Evolutionary conservation across 2,113 vertebrate genomes (phyloP), one percentile per base, ranked within the genome.

Genomic region (Lontra canadensis): DNA sequence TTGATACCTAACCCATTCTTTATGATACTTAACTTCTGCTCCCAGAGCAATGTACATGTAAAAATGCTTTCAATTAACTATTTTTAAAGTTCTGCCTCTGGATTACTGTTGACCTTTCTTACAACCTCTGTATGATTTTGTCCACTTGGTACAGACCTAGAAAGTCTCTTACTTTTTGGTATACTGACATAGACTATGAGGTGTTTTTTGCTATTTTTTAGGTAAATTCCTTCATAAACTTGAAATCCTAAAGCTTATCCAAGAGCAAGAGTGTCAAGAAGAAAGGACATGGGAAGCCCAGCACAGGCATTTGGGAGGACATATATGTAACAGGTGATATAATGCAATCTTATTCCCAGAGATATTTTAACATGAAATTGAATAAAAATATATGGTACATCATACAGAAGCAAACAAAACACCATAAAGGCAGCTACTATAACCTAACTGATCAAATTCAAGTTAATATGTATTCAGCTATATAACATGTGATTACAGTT

Each of bases 1-100:
- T 74, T 67, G 52, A 29, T 47, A 42, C 63, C 86, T 88, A 92
- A 57, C 74, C 26, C 36, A 10, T 95, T 86, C 34, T 90, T 81
- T 59, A 81, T 10, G 78, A 25, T 36, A 39, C 18, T 96, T 94
- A 67, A 67, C 73, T 93, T 91, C 34, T 82, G 90, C 39, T 96
- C 13, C 79, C 18, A 57, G 15, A 94, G 18, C 31, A 83, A 61
- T 21, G 9, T 2, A 31, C 9, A 31, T 3, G 7, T 74, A 61
- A 95, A 87, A 90, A 67, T 86, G 18, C 34, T 90, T 80, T 87
- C 47, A 65, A 83, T 88, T 82, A 95, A 84, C 36, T 49, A 52
- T 92, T 95, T 93, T 42, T 87, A 89, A 79, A 83, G 23, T n/a
- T 89, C 25, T 95, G 36, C 21, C 7, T 55, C 78, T 25, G 7